These are phyloP conservation scores for Drosophila bunnanda DNA, from an alignment of 2,888 invertebrate species.

Conservation along the genomic window DNA sequence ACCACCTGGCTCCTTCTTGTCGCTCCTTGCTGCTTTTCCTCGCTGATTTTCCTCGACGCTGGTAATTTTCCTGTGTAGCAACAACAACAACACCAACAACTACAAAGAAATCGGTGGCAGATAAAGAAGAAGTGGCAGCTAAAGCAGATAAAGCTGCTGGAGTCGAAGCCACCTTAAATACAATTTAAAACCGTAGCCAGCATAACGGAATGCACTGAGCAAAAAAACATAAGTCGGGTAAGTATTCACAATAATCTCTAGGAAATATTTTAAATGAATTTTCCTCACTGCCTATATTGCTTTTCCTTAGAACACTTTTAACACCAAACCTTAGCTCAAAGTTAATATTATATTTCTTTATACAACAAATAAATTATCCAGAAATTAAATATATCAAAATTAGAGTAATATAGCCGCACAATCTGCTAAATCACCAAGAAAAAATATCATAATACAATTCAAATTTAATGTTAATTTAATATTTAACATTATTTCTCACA, in stretches of 20 bases:
- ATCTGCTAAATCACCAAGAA: not conserved
- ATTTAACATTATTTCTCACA: not conserved
- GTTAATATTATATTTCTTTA: too few relatives aligned
- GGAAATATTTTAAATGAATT: not conserved
- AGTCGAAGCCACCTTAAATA: constrained; percentile 47
- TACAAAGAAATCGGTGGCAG: constrained; percentile 14
- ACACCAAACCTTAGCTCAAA: not conserved
- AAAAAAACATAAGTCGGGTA: not conserved
- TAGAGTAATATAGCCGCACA: too few relatives aligned
- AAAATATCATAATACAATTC: not conserved
- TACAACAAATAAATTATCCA: too few relatives aligned
- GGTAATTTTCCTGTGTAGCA: constrained; percentile 56
- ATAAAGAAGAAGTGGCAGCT: constrained; percentile 32
- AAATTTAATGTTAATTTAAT: too few relatives aligned
- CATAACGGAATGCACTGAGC: not conserved
- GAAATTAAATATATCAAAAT: not conserved
- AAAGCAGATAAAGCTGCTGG: constrained; percentile 20
- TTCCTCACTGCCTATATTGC: not conserved
- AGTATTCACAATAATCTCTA: not conserved
- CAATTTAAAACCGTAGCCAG: constrained; percentile 44
- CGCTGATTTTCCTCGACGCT: constrained; percentile 32
- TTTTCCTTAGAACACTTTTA: not conserved
- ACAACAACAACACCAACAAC: constrained; percentile 20
- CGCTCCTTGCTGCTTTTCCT: not conserved
- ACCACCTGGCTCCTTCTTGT: not conserved